Evolutionary conservation across 2,888 invertebrate species (phyloP), one percentile per base, ranked within the genome.

Genomic region (Aporophyla nigra): DNA sequence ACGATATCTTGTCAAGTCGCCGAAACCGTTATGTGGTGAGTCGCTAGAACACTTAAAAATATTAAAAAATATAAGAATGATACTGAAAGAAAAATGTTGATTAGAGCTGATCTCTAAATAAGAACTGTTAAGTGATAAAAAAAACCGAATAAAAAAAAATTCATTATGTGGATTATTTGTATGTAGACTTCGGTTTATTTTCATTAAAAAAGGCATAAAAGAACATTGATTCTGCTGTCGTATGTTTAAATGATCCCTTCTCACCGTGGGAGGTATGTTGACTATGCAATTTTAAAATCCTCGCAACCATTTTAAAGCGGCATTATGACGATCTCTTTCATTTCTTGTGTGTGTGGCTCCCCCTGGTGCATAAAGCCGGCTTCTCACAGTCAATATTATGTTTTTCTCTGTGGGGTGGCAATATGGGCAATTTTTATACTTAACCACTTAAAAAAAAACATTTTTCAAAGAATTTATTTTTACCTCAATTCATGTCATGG

Each of bases 351-450:
- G 61, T 72, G 69, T 76, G 79, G 74, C 81, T 80, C 82, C 86
- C 85, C 82, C 78, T 79, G 56, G 80, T 79, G 83, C 59, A 76
- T 87, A 86, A 88, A 86, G 74, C 73, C 75, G 86, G 80, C 86
- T 88, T 89, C 87, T 85, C 79, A 82, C 83, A 89, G 90, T 85
- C 88, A 90, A 84, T 88, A 88, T 90, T 88, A 82, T 86, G 73
- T 77, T 83, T 78, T 62, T 72, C 69, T 54, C 70, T 53, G 71
- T 76, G 58, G 51, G 24, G 63, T 69, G 65, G 27, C n/a, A n/a
- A 46, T 70, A 68, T 69, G 62, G n/a, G n/a, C 43, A 46, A 46
- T 46, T 46, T 46, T 46, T 10, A n/a, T 46, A 1, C 33, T 33
- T 46, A 46, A 46, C 43, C 43, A 46, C 12, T 33, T 33, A 33